Evolutionary conservation across 2,888 invertebrate species (phyloP), one percentile per base, ranked within the genome.

Genomic region (Harmothoe impar): DNA sequence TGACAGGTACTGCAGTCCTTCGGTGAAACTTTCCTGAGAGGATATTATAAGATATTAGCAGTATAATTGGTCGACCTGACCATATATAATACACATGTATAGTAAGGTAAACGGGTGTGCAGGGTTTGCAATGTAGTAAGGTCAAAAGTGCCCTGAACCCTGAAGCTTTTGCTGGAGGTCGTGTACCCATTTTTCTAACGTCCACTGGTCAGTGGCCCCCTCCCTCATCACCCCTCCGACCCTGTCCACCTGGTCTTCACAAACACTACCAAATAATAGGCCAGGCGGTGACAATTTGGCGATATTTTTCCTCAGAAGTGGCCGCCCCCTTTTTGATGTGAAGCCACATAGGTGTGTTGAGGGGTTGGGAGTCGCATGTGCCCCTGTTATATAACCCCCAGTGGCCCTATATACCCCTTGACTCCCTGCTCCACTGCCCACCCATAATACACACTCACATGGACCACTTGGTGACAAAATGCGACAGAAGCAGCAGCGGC

Each of bases 211-310:
- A 86, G 29, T 86, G 81, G 35, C 35, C 29, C n/a, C 25, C 62
- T n/a, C 25, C 15, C 7, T 31, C 77, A 77, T 15, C 31, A 77
- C 77, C 77, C 25, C 5, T n/a, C n/a, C 33, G 35, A 81, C 81
- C 81, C 43, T n/a, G 43, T 29, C 86, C 86, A 86, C 54, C 86
- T 54, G 86, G 86, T 86, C 15, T 20, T 52, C 84, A 20, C 29
- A 86, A 54, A 86, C 86, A 54, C 54, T 12, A 12, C 54, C 56
- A 52, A 54, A 86, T 86, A 86, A 86, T 86, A 86, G 86, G 86
- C 86, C 86, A 86, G 52, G 86, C 86, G 54, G 25, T 86, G 54
- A 86, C 52, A 86, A 86, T 86, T 86, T 43, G 81, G 15, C 43
- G 35, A 33, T 43, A 43, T 20, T 43, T 81, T n/a, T 20, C 43